A percentile compares a stretch with the other conserved stretches of the same genome.
These are phyloP conservation scores for Limnephilus auricula DNA, from an alignment of 2,888 invertebrate species.

Conservation along the genomic window DNA sequence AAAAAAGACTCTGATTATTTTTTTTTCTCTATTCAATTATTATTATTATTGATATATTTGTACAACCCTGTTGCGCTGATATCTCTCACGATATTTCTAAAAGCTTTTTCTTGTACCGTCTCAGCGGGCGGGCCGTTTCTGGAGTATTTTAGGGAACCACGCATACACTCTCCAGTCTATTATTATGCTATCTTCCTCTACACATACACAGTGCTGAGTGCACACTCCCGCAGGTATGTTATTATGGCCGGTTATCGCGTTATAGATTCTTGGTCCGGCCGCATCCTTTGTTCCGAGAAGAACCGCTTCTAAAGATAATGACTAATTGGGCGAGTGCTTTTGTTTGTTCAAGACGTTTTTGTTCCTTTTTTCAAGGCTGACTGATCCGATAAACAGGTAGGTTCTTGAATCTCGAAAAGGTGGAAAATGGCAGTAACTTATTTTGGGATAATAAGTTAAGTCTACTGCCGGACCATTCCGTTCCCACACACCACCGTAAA, in stretches of 20 bases:
- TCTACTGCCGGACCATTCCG: background rate
- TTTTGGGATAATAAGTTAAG: background rate
- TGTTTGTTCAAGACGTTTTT: conserved; percentile 50
- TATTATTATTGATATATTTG: background rate
- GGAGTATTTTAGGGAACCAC: conserved; percentile 21
- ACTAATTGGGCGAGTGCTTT: conserved; percentile 58
- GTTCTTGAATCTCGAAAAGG: background rate
- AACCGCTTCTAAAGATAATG: conserved; percentile 40
- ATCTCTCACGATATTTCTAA: conserved; percentile 41
- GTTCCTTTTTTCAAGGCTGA: conserved; percentile 22
- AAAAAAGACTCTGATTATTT: no score
- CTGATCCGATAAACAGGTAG: conserved; percentile 24
- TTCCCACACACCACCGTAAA: background rate
- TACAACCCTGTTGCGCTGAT: conserved; percentile 38
- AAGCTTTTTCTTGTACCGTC: conserved; percentile 55
- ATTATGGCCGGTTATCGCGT: background rate
- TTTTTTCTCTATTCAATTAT: no score
- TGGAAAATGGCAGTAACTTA: conserved; percentile 4
- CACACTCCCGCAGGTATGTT: background rate
- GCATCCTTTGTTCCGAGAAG: conserved; percentile 33
- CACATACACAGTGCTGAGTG: background rate
- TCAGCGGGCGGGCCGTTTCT: conserved; percentile 52
- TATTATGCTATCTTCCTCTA: no score
- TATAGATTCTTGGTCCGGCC: background rate
- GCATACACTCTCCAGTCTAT: background rate